These are phyloP conservation scores for Vidua macroura DNA, from an alignment of 2,113 vertebrate species.

Conservation along the genomic window DNA sequence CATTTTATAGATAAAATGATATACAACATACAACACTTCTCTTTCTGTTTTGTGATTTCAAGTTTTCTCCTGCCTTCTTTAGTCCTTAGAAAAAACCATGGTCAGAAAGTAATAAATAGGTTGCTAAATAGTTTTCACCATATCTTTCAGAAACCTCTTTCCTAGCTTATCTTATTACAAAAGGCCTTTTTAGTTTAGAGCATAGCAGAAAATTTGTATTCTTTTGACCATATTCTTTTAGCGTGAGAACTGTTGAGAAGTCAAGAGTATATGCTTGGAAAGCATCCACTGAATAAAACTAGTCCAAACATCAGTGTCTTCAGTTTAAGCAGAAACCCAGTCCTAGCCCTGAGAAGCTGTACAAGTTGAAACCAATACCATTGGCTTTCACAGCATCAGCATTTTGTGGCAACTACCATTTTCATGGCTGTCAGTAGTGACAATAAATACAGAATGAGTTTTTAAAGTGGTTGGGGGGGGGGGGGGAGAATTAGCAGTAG, in stretches of 20 bases:
- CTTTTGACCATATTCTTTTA: background rate
- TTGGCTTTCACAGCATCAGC: background rate
- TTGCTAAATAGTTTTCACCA: background rate
- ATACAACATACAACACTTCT: background rate
- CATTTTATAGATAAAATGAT: background rate
- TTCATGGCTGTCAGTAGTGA: background rate
- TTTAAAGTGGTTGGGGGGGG: background rate
- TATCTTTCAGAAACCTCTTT: background rate
- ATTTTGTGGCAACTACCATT: background rate
- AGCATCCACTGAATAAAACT: background rate
- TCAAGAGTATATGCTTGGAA: background rate
- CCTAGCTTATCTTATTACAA: background rate
- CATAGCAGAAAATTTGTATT: background rate
- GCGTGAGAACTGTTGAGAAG: background rate
- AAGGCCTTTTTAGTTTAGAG: background rate
- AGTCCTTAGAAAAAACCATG: background rate
- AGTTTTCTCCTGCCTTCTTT: background rate
- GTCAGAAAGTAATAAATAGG: background rate
- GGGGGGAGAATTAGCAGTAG: background rate
- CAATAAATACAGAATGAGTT: background rate
- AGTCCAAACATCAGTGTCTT: background rate
- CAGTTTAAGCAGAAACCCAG: background rate
- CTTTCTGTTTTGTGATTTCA: background rate
- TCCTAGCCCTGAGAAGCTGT: background rate
- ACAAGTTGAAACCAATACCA: background rate